Conservation (phyloP, 1,140 invertebrate genomes). For the Pemphigus obesinymphae region DNA sequence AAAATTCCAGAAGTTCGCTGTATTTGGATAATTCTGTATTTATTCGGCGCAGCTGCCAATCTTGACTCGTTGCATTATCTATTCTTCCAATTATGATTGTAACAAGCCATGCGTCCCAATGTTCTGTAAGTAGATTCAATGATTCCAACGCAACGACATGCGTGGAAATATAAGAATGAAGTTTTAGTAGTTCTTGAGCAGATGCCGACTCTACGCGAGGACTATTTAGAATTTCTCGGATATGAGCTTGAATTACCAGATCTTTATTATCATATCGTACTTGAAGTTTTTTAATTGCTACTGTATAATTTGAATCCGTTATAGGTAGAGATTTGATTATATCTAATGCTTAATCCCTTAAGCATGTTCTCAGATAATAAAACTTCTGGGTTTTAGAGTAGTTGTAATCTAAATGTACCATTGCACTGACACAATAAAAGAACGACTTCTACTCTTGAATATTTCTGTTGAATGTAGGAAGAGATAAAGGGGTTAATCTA, state of each 20-base stretch:
- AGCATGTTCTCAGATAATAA: neutral
- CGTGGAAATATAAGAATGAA: no score
- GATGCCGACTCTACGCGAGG: no score
- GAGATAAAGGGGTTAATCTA: neutral
- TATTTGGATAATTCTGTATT: no score
- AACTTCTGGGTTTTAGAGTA: neutral
- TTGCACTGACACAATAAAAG: neutral
- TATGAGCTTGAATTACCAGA: neutral
- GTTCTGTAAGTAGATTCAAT: no score
- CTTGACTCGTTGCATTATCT: no score
- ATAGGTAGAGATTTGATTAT: neutral
- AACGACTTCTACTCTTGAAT: neutral
- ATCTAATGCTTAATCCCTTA: neutral
- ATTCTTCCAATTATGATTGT: no score
- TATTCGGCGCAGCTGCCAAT: no score
- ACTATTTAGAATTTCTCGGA: neutral
- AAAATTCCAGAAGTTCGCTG: no score
- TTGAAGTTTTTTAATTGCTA: neutral
- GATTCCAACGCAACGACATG: no score
- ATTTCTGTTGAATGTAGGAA: neutral
- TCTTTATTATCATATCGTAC: neutral
- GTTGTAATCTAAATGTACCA: neutral
- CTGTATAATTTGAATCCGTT: neutral
- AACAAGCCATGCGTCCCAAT: no score
- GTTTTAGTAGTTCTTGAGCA: no score